These are phyloP conservation scores for Aepyceros melampus DNA, from an alignment of 2,113 vertebrate genomes.

Conservation along the genomic window DNA sequence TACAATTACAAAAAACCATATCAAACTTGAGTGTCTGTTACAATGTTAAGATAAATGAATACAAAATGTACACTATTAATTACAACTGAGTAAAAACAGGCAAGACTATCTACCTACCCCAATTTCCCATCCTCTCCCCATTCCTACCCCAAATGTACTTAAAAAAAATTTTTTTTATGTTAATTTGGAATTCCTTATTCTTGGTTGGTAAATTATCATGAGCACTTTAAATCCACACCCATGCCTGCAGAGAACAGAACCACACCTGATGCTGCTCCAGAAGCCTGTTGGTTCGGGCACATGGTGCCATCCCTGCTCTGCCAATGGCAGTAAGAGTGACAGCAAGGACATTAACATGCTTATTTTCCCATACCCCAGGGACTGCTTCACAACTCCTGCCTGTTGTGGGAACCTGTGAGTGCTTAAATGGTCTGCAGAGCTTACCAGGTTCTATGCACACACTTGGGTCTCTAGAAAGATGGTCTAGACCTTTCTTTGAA, in stretches of 20 bases:
- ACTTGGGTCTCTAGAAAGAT: background rate
- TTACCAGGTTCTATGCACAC: rapidly evolving
- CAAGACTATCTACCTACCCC: background rate
- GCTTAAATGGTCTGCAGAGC: background rate
- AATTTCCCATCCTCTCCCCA: background rate
- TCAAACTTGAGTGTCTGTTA: background rate
- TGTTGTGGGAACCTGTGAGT: background rate
- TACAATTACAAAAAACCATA: background rate
- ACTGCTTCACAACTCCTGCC: background rate
- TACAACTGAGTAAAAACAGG: background rate
- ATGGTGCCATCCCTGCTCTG: background rate
- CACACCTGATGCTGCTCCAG: background rate
- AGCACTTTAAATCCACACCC: background rate
- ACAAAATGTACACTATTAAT: background rate
- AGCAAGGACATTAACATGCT: background rate
- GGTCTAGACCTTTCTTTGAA: background rate
- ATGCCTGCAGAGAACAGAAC: rapidly evolving
- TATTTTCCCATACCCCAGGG: background rate
- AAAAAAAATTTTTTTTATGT: background rate
- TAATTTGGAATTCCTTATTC: background rate
- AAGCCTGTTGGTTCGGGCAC: background rate
- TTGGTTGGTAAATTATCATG: background rate
- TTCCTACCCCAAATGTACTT: background rate
- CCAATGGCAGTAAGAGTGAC: background rate
- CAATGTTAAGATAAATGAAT: background rate